Evolutionary conservation across 2,888 invertebrate genomes (phyloP).

Genomic region (Harmothoe impar): DNA sequence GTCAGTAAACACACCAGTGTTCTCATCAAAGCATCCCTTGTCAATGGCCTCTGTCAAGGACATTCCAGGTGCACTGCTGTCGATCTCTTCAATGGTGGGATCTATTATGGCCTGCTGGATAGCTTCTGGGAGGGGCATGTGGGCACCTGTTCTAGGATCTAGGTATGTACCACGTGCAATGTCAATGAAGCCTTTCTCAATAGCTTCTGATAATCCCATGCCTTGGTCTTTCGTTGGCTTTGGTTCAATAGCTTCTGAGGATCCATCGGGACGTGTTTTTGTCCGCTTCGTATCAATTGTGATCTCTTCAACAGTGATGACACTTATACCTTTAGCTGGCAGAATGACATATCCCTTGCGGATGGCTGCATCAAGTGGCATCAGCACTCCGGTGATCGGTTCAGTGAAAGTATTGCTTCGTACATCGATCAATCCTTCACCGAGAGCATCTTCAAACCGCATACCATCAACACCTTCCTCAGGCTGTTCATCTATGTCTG

Average conservation of each 20-base stretch:
- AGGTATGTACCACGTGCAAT: slow-evolving; percentile 63
- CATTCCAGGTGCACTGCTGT: slow-evolving; percentile 86
- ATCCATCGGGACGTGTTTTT: slow-evolving; percentile 64
- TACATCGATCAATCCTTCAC: slow-evolving; percentile 71
- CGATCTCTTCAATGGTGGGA: slow-evolving; percentile 69
- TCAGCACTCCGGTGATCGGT: slow-evolving; percentile 73
- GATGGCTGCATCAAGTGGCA: slow-evolving; percentile 73
- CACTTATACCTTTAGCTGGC: slow-evolving; percentile 68
- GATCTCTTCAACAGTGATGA: slow-evolving; percentile 65
- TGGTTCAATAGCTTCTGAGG: slow-evolving; percentile 74
- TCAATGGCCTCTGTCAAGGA: slow-evolving; percentile 91
- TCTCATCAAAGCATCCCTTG: slow-evolving; percentile 91
- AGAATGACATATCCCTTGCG: slow-evolving; percentile 71
- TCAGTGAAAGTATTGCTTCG: slow-evolving; percentile 71
- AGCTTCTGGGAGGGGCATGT: slow-evolving; percentile 91
- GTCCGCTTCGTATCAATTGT: slow-evolving; percentile 86
- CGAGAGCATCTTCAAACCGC: slow-evolving; percentile 71
- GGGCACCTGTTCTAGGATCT: slow-evolving; percentile 86
- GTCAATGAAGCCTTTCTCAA: slow-evolving; percentile 87
- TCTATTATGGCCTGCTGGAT: slow-evolving; percentile 85
- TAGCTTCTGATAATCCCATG: slow-evolving; percentile 95
- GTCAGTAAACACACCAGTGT: slow-evolving; percentile 89
- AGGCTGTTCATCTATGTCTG: slow-evolving; percentile 55
- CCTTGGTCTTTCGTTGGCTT: slow-evolving; percentile 84
- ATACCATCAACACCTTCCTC: slow-evolving; percentile 70